These are phyloP conservation scores for Cynaeus angustus DNA, from an alignment of 2,888 invertebrate species.

Conservation along the genomic window DNA sequence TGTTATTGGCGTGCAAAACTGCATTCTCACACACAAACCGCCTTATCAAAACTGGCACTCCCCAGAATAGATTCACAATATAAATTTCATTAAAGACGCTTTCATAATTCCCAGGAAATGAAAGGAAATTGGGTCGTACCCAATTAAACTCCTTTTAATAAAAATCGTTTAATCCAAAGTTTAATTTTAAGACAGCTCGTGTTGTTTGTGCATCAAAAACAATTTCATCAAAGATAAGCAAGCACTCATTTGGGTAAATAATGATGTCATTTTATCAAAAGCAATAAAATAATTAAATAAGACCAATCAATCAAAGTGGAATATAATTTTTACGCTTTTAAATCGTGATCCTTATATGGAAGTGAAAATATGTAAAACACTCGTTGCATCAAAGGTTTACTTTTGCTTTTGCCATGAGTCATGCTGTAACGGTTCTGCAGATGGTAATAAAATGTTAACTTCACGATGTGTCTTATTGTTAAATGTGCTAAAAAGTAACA, in stretches of 20 bases:
- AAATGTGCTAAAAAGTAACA: conserved; percentile 16
- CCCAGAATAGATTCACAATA: too few relatives aligned
- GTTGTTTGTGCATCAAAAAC: conserved; percentile 12
- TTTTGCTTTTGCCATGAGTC: conserved; percentile 41
- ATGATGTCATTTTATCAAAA: background rate
- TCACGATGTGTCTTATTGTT: conserved; percentile 9
- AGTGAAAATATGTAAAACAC: conserved; percentile 40
- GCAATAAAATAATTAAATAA: conserved; percentile 31
- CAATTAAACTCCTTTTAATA: background rate
- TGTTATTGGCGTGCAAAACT: background rate
- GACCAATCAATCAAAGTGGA: conserved; percentile 20
- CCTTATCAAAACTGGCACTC: too few relatives aligned
- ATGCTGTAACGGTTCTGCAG: conserved; percentile 37
- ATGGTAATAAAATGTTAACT: conserved; percentile 26
- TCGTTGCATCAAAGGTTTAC: conserved; percentile 41
- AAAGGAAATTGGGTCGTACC: background rate
- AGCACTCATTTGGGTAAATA: background rate
- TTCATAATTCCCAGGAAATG: too few relatives aligned
- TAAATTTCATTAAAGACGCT: too few relatives aligned
- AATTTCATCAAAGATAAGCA: conserved; percentile 23
- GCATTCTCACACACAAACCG: too few relatives aligned
- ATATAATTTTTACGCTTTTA: conserved; percentile 23
- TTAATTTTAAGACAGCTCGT: background rate
- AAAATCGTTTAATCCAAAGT: background rate
- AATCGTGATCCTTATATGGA: conserved; percentile 31